Conservation (phyloP, 2,113 vertebrate species). For the Pleuronectes platessa region DNA sequence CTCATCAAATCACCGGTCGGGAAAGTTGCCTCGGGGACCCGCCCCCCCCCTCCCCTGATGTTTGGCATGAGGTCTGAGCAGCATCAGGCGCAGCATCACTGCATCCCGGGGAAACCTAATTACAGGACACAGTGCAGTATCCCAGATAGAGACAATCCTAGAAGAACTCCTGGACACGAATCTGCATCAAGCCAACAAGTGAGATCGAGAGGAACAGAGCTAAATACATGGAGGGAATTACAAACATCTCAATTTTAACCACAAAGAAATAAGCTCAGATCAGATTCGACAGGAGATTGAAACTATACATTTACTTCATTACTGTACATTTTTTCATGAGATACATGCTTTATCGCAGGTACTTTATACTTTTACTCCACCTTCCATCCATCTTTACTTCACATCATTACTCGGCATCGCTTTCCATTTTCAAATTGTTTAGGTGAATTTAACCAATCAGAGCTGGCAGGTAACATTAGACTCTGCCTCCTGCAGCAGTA, state of each 20-base stretch:
- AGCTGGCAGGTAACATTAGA: too few species aligned
- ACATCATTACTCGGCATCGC: too few species aligned
- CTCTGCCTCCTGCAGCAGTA: too few species aligned
- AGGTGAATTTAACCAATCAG: too few species aligned
- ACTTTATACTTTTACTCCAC: too few species aligned
- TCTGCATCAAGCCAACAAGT: too few species aligned
- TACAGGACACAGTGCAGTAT: slow-evolving; percentile 13
- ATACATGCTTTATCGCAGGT: too few species aligned
- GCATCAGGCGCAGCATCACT: slow-evolving; percentile 24
- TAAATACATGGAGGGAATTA: background rate
- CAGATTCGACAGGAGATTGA: background rate
- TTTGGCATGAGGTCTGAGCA: too few species aligned
- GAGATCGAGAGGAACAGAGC: background rate
- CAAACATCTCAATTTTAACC: background rate
- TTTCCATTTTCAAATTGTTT: too few species aligned
- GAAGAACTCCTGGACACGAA: background rate
- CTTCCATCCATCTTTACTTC: too few species aligned
- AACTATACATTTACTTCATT: too few species aligned
- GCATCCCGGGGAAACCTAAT: slow-evolving; percentile 18
- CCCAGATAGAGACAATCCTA: background rate
- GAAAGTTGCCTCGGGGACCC: slow-evolving; percentile 76
- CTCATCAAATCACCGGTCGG: slow-evolving; percentile 85
- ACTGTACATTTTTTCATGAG: too few species aligned
- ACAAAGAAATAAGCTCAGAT: background rate
- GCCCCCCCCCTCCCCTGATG: slow-evolving; percentile 59